phyloP scores from a whole-genome alignment of 1,140 invertebrate genomes.

The Lamellibrachia luymesi region DNA sequence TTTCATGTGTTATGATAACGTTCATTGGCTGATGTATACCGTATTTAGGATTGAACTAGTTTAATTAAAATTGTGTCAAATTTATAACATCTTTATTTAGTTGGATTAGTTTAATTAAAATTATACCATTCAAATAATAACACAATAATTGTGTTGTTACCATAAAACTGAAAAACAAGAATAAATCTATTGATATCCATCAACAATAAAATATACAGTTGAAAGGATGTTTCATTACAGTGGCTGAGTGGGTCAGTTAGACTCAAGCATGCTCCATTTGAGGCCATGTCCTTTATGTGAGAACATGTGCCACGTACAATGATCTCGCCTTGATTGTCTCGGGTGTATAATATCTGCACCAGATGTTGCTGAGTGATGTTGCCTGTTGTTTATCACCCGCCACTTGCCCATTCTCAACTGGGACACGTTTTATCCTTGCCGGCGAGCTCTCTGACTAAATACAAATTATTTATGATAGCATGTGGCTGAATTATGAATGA shows the following conservation, averaged over 20 bases:
- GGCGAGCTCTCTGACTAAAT: background rate
- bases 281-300: background rate
- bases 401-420: background rate
- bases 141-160: background rate
- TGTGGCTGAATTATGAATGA: background rate
- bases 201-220: background rate
- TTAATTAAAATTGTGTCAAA: background rate
- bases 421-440: background rate
- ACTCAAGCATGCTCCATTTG: background rate
- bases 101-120: too few species aligned
- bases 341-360: background rate
- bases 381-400: background rate
- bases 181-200: background rate
- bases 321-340: background rate
- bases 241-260: background rate
- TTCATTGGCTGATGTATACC: too few species aligned
- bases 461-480: constrained; percentile 6
- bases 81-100: background rate
- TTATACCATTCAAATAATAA: background rate
- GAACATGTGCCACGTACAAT: background rate
- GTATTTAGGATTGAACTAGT: background rate
- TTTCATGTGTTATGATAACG: too few species aligned
- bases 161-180: background rate
- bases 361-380: background rate
- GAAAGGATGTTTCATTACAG: background rate